Percentiles rank a stretch among this genome's conserved stretches.
These are phyloP conservation scores for Hippasteria phrygiana DNA, from an alignment of 53 echinoderm and acorn worm genomes.

Conservation along the genomic window DNA sequence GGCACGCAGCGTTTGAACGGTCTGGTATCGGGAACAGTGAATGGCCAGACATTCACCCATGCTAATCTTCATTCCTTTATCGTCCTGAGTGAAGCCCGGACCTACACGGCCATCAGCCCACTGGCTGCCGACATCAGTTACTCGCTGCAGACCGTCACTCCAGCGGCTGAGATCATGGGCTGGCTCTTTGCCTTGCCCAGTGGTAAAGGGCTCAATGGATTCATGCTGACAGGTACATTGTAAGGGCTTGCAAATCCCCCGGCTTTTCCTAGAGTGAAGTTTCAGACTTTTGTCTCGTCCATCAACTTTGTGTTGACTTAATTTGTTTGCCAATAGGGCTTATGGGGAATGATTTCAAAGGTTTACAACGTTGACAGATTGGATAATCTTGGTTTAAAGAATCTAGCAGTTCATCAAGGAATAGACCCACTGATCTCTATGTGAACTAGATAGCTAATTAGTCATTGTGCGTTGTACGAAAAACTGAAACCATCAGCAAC, in stretches of 20 bases:
- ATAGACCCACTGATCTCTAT: no score
- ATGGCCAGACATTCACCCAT: slow-evolving; percentile 54
- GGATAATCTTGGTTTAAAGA: no score
- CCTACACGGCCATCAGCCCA: slow-evolving; percentile 89
- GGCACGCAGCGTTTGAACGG: slow-evolving; percentile 65
- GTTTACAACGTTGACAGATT: no score
- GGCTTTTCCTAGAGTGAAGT: no score
- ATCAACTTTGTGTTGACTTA: no score
- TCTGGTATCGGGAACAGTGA: slow-evolving; percentile 73
- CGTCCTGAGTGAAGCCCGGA: slow-evolving; percentile 74
- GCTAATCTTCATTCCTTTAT: slow-evolving; percentile 84
- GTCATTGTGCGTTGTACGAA: no score
- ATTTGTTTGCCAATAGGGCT: no score
- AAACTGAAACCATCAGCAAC: no score
- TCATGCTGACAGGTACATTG: slow-evolving; percentile 84
- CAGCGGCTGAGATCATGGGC: slow-evolving; percentile 80
- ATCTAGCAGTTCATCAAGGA: no score
- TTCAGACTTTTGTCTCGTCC: no score
- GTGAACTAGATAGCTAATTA: no score
- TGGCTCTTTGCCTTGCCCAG: slow-evolving; percentile 90
- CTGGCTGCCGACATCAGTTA: slow-evolving; percentile 70
- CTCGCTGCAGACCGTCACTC: slow-evolving; percentile 74
- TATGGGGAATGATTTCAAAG: no score
- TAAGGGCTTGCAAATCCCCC: neutral
- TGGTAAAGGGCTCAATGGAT: slow-evolving; percentile 88